phyloP scores from a whole-genome alignment of 2,888 invertebrate genomes.

The Stictocephala bisonia region DNA sequence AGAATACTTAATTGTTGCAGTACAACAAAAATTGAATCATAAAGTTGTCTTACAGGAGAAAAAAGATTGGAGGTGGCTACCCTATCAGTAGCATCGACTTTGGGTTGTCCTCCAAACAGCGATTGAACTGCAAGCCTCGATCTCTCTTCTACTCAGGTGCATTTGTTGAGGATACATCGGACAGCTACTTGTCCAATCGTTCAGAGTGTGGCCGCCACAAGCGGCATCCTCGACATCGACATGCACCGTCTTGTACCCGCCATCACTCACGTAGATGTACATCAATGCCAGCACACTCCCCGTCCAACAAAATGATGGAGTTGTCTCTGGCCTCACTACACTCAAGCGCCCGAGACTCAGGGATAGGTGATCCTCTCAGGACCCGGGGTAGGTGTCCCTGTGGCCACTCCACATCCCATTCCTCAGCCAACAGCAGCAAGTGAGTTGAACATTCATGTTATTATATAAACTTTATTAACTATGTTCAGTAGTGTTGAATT shows the following conservation, averaged over 20 bases:
- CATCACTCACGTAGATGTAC: constrained; percentile 50
- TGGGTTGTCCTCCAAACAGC: constrained; percentile 37
- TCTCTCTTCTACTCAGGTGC: constrained; percentile 58
- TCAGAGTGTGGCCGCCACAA: constrained; percentile 55
- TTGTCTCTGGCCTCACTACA: constrained; percentile 83
- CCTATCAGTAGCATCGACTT: constrained; percentile 46
- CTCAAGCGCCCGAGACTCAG: constrained; percentile 86
- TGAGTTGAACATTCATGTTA: too few relatives aligned
- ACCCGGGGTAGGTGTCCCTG: constrained; percentile 69
- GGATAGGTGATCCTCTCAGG: constrained; percentile 69
- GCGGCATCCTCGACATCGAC: constrained; percentile 50
- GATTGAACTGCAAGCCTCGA: constrained; percentile 56
- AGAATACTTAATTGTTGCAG: too few relatives aligned
- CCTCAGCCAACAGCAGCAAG: constrained; percentile 79
- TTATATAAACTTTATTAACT: too few relatives aligned
- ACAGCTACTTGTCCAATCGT: constrained; percentile 55
- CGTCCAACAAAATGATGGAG: constrained; percentile 68
- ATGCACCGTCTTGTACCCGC: constrained; percentile 51
- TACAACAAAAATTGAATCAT: too few relatives aligned
- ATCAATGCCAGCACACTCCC: constrained; percentile 56
- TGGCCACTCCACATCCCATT: constrained; percentile 74
- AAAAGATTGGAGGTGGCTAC: constrained; percentile 39
- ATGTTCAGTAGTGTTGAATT: too few relatives aligned
- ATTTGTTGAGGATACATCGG: constrained; percentile 59
- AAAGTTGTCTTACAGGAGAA: constrained; percentile 37